A percentile compares a stretch with the other conserved stretches of the same genome.
phyloP scores from a whole-genome alignment of 2,888 invertebrate genomes.

The Hyposoter dolosus region DNA sequence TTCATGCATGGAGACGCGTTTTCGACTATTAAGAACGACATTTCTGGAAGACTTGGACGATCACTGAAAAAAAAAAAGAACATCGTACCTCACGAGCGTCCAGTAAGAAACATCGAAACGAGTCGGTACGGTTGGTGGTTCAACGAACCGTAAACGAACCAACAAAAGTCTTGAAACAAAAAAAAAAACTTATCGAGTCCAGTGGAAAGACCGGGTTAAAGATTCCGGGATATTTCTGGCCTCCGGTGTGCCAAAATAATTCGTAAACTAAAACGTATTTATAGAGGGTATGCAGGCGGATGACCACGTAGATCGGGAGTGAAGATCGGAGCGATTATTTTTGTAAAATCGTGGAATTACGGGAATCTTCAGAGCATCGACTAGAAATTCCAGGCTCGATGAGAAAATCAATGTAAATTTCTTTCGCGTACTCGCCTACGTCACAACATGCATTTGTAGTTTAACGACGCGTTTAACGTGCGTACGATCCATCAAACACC shows the following conservation, averaged over 20 bases:
- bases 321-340: slow-evolving; percentile 57
- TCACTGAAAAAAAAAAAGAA: neutral
- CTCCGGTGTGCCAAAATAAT: slow-evolving; percentile 57
- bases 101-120: neutral
- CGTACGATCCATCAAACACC: slow-evolving; percentile 17
- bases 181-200: slow-evolving; percentile 34
- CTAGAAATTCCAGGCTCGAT: slow-evolving; percentile 43
- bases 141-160: slow-evolving; percentile 36
- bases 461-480: slow-evolving; percentile 41
- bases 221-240: slow-evolving; percentile 63
- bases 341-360: slow-evolving; percentile 62
- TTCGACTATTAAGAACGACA: slow-evolving; percentile 74
- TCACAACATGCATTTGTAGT: slow-evolving; percentile 52
- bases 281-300: slow-evolving; percentile 62
- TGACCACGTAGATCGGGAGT: slow-evolving; percentile 61
- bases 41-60: neutral
- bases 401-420: slow-evolving; percentile 57
- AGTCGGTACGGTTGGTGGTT: slow-evolving; percentile 10
- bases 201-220: slow-evolving; percentile 49
- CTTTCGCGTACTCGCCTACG: slow-evolving; percentile 55
- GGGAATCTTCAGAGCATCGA: slow-evolving; percentile 42
- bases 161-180: slow-evolving; percentile 28
- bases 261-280: slow-evolving; percentile 67
- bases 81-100: neutral
- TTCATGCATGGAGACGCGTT: slow-evolving; percentile 83